Percentiles rank a stretch among this genome's conserved stretches.
phyloP scores from a whole-genome alignment of 1,140 invertebrate species.

The Nixonia krombeini region DNA sequence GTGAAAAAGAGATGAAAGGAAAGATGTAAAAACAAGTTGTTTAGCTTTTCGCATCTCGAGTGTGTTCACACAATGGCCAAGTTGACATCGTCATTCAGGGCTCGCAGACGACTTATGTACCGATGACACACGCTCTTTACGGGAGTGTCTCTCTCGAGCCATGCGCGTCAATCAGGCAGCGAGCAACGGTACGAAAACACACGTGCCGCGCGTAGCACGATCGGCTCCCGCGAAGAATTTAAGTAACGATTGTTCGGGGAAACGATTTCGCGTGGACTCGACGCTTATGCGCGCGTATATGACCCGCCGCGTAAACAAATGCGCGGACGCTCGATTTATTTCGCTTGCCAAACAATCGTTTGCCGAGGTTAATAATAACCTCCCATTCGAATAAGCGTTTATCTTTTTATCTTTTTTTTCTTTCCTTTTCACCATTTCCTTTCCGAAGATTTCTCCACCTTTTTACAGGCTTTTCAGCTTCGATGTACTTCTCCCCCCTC shows the following conservation, averaged over 20 bases:
- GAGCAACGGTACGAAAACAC: slow-evolving; percentile 30
- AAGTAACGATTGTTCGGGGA: slow-evolving; percentile 34
- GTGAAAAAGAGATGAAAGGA: too few species aligned
- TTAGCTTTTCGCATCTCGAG: too few species aligned
- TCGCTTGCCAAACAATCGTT: background rate
- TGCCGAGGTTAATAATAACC: slow-evolving; percentile 9
- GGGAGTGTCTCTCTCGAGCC: background rate
- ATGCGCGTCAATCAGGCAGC: slow-evolving; percentile 20
- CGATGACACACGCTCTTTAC: background rate
- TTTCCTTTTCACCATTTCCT: too few species aligned
- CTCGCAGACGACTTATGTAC: slow-evolving; percentile 3
- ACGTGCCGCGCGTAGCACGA: slow-evolving; percentile 17
- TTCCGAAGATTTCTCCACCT: too few species aligned
- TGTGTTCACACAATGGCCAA: slow-evolving; percentile 8
- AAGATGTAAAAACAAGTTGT: too few species aligned
- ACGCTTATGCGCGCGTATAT: background rate
- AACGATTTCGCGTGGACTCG: slow-evolving; percentile 12
- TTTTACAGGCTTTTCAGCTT: too few species aligned
- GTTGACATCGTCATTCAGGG: slow-evolving; percentile 23
- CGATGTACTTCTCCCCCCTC: too few species aligned
- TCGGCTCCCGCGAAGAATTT: slow-evolving; percentile 30
- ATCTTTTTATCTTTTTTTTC: too few species aligned
- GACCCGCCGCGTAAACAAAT: slow-evolving; percentile 7
- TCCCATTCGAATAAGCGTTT: too few species aligned
- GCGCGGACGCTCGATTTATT: background rate